Base-by-base conservation (phyloP, 2,888 invertebrate species). In the Gymnosoma rotundatum region DNA sequence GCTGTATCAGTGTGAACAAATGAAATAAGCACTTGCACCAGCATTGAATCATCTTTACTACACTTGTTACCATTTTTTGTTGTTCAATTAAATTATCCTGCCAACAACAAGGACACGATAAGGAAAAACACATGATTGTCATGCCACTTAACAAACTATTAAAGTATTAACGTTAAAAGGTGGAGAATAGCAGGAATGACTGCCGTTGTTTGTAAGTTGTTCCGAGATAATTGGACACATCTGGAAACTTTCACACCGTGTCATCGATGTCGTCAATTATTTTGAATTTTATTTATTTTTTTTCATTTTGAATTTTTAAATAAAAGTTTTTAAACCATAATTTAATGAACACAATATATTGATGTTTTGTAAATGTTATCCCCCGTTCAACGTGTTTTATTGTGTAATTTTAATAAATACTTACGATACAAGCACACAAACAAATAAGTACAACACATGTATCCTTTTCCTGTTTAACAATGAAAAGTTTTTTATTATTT, bases 261-360 rank as follows among this genome's bases (percentile, higher is more conserved):
- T 84, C 84, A 81, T 84, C 84, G 73, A 73, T 84, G 84, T 84
- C 81, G 70, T 78, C 84, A 81, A 81, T 84, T 81, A 84, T 83
- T 63, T 72, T 69, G 69, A 61, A 60, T 50, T 67, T 78, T 6
- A 42, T 54, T 32, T 32, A 32, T 18, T 76, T 42, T 52, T 67
- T 45, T 50, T 48, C 0, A 52, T 20, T 48, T 42, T 64, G 25
- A 10, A 18, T 50, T 61, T 66, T 63, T 64, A 25, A 25, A 48
- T 56, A 63, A 69, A 72, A 72, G 48, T 81, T 81, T n/a, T 25
- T 75, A 75, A 75, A 56, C 75, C 76, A 84, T 78, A 81, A 78
- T 66, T 72, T 54, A 61, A 25, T 74, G 81, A 74, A 81, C 73
- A 81, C 75, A 66, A 84, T 70, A 66, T 18, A 54, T n/a, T 74